These are phyloP conservation scores for Agelas oroides DNA, from an alignment of 37 sponge, comb jelly and placozoan genomes.

Conservation along the genomic window DNA sequence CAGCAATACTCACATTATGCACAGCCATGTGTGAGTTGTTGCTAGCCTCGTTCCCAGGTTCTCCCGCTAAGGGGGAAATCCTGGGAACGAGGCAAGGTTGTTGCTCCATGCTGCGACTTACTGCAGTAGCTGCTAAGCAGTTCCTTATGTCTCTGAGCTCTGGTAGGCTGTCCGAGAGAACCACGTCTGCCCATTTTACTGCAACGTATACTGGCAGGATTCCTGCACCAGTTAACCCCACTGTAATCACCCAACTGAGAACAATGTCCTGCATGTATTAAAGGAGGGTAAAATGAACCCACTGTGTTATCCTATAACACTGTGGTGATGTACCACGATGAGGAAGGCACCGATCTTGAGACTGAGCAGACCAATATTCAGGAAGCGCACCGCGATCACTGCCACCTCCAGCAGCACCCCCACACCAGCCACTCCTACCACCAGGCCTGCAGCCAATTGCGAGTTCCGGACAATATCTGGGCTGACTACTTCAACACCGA, in stretches of 20 bases:
- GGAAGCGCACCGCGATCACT: slow-evolving; percentile 43
- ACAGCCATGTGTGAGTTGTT: not conserved
- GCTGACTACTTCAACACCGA: not conserved
- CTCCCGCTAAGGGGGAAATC: too few relatives aligned
- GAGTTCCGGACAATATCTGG: not conserved
- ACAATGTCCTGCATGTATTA: slow-evolving; percentile 25
- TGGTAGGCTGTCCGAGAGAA: too few relatives aligned
- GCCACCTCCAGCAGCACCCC: slow-evolving; percentile 24
- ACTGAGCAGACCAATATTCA: slow-evolving; percentile 52
- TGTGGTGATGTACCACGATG: slow-evolving; percentile 46
- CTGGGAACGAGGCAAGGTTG: too few relatives aligned
- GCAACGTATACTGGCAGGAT: not conserved
- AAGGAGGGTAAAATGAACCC: too few relatives aligned
- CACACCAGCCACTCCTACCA: slow-evolving; percentile 20
- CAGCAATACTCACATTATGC: too few relatives aligned
- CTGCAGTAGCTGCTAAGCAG: slow-evolving; percentile 21
- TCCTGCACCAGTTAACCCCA: slow-evolving; percentile 18
- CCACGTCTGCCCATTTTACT: not conserved
- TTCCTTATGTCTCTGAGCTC: not conserved
- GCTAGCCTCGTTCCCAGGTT: not conserved
- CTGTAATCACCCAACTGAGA: not conserved
- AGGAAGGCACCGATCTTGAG: slow-evolving; percentile 13
- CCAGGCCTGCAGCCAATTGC: slow-evolving; percentile 5
- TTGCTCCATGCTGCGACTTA: slow-evolving; percentile 18
- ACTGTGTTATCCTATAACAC: too few relatives aligned